Base-by-base conservation (phyloP, 2,888 invertebrate species). In the Drosophila kokeensis region DNA sequence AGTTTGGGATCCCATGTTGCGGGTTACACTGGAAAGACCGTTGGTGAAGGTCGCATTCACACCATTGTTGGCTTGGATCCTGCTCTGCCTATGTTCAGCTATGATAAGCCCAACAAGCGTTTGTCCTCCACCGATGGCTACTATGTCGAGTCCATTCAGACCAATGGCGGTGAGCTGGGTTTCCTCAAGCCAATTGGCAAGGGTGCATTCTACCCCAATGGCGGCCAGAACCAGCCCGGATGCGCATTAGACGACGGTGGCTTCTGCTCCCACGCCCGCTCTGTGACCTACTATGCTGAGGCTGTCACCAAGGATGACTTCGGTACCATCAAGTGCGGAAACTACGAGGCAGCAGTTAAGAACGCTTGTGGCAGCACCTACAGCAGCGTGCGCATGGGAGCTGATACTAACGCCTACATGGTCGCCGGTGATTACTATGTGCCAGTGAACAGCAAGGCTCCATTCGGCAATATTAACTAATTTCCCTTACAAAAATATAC, bases 1-100 rank as follows among this genome's bases (percentile, higher is more conserved):
- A 95, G 95, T 72, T 91, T 95, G 61, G 95, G 95, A 0, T 94
- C 95, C 1, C 95, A 95, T 73, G 94, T 94, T 3, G 94, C 94
- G n/a, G 95, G 95, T 0, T 94, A 94, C 61, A 94, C 94, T 15
- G 95, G 95, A 1, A 94, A 94, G 65, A 94, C 93, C 75, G 93
- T 94, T 2, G 93, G 93, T 30, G 81, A 93, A 79, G 95, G 94
- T 42, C 93, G 94, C 34, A 93, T 95, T 48, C 94, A 94, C 81
- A 94, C 94, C 11, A 95, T 95, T 36, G 94, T 95, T 76, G 95
- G 88, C 4, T 70, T 92, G 32, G 92, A 92, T 69, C 87, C 92
- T 8, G 92, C 92, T 0, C 61, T 81, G 7, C 90, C 91, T 6
- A 53, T 90, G 21, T 92, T 90, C 73, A 69, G 59, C 49, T 83